Base-by-base conservation (phyloP, 1,140 invertebrate genomes). In the Phymastichus coffea region DNA sequence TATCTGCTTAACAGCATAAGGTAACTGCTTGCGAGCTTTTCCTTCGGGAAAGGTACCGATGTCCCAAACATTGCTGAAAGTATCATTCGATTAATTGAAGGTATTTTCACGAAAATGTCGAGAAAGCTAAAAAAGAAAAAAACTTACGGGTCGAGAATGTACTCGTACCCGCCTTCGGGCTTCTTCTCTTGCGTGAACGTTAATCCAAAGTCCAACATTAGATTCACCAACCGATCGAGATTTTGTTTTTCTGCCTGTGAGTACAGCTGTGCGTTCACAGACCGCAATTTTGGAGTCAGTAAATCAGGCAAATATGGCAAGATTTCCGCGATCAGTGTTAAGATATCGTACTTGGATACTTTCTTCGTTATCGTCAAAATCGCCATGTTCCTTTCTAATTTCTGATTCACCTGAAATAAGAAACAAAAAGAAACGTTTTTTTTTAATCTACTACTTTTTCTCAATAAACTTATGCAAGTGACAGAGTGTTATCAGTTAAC, bases 191-290 rank as follows among this genome's bases (percentile, higher is more conserved):
- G 95, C 1, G 86, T 80, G 76, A 94, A 95, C 19, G 86, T 89
- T 48, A 98, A 78, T 61, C 93, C 94, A 73, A 95, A 93, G 70
- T 93, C 88, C 30, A 95, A 85, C 92, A 98, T 93, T 0, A 91
- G 83, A 54, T 87, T 82, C 1, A 97, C 87, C n/a, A 94, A 84
- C 20, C 86, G 78, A 1, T 75, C 69, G 12, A 97, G 71, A 40
- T 88, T 84, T 17, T 82, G 79, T 63, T 89, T 91, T 77, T 98
- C 95, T 65, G 81, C 78, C 38, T 84, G 71, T 35, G 85, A 90
- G 74, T 90, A 94, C 43, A 95, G 74, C 81, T 94, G 87, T 12
- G 84, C 66, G 64, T 72, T 77, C 58, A 94, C 89, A 2, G 92
- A 88, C 52, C 93, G 83, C 2, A 96, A 78, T 26, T 80, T 81